A percentile compares a stretch with the other conserved stretches of the same genome.
Evolutionary conservation across 2,797 vertebrate genomes (phyloP).

Genomic region (Etheostoma perlongum): DNA sequence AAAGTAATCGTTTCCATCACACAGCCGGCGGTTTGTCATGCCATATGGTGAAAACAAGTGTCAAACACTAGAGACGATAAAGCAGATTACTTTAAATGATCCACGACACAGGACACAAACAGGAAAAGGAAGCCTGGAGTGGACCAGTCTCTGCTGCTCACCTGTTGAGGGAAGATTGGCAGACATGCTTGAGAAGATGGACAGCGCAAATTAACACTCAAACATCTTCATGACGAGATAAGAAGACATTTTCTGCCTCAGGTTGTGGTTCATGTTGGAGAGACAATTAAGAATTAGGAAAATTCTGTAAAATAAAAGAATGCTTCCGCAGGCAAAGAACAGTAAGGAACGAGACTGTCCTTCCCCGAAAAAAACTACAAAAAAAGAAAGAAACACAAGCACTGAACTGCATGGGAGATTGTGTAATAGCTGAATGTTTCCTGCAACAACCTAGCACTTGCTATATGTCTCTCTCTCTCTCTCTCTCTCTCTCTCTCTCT

Average conservation of each 20-base stretch:
- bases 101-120: not conserved
- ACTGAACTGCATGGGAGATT: too few species aligned
- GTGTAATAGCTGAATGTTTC: too few species aligned
- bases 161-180: not conserved
- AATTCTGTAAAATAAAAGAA: not conserved
- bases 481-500: too few species aligned
- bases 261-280: not conserved
- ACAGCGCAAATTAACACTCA: not conserved
- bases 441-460: too few species aligned
- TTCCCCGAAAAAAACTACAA: too few species aligned
- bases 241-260: not conserved
- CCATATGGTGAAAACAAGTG: constrained; percentile 52
- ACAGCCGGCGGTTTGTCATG: not conserved
- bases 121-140: not conserved
- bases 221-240: not conserved
- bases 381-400: too few species aligned
- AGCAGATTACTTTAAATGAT: constrained; percentile 28
- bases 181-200: not conserved
- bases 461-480: too few species aligned
- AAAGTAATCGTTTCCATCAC: constrained; percentile 21
- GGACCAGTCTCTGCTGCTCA: not conserved
- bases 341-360: too few species aligned
- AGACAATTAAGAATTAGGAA: not conserved
- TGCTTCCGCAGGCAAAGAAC: not conserved
- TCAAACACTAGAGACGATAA: constrained; percentile 13